Conservation (phyloP, 2,888 invertebrate genomes). For the Cyclophora albipunctata region DNA sequence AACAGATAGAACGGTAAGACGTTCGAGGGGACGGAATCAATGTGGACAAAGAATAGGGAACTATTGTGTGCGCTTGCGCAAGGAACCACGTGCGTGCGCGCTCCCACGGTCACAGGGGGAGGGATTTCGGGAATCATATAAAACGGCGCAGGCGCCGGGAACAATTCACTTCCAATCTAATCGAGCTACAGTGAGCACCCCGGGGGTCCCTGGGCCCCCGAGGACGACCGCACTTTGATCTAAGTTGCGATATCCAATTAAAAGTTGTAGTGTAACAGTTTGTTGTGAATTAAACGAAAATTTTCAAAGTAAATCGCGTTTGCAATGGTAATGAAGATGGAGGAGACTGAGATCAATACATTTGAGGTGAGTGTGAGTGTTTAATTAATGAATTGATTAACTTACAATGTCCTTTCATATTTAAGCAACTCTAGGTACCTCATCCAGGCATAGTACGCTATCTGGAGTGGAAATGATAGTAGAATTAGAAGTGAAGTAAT, state of each 20-base stretch:
- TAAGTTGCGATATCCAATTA: constrained; percentile 32
- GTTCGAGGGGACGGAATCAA: constrained; percentile 65
- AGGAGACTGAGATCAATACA: too few relatives aligned
- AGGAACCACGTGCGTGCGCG: constrained; percentile 62
- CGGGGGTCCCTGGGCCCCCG: constrained; percentile 58
- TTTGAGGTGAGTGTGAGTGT: too few relatives aligned
- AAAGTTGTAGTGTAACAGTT: constrained; percentile 26
- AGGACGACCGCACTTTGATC: constrained; percentile 18
- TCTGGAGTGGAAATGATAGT: too few relatives aligned
- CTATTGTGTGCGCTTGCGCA: constrained; percentile 66
- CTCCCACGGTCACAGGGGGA: constrained; percentile 60
- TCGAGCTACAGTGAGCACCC: constrained; percentile 42
- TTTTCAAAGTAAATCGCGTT: constrained; percentile 9
- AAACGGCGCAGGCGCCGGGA: constrained; percentile 34
- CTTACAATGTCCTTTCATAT: too few relatives aligned
- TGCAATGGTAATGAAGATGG: too few relatives aligned
- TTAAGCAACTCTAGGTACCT: too few relatives aligned
- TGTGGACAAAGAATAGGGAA: constrained; percentile 56
- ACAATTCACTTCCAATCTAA: constrained; percentile 53
- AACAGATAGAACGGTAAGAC: constrained; percentile 65
- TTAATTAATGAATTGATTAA: too few relatives aligned
- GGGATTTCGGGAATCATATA: constrained; percentile 53
- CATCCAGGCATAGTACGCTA: too few relatives aligned
- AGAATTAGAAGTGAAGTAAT: too few relatives aligned
- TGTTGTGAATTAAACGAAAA: constrained; percentile 40